Evolutionary conservation across 2,888 invertebrate species (phyloP).

Genomic region (Furcula furcula): DNA sequence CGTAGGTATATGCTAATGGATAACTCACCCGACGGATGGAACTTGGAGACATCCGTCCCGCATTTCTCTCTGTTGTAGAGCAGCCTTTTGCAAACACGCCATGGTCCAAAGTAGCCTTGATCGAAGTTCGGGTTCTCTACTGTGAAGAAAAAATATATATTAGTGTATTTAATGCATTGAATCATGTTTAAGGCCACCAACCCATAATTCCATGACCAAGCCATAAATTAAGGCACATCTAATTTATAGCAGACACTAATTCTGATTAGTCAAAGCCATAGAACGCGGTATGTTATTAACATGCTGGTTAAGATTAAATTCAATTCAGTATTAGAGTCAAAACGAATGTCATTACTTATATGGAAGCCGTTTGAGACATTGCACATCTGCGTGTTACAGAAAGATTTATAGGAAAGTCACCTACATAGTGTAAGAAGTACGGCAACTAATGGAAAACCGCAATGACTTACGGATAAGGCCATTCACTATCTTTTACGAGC

Average conservation of each 20-base stretch:
- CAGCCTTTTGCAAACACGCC: constrained; percentile 91
- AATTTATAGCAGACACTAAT: too few relatives aligned
- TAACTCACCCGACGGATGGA: constrained; percentile 88
- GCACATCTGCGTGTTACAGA: neutral
- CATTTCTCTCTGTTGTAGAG: constrained; percentile 92
- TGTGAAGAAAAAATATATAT: constrained; percentile 61
- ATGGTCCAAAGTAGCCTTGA: constrained; percentile 93
- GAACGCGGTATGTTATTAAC: too few relatives aligned
- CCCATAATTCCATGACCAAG: too few relatives aligned
- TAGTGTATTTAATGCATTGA: too few relatives aligned
- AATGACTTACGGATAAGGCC: constrained; percentile 16
- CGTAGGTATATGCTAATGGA: constrained; percentile 14
- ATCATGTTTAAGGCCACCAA: too few relatives aligned
- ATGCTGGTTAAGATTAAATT: too few relatives aligned
- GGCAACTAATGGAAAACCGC: constrained; percentile 17
- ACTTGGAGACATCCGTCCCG: constrained; percentile 88
- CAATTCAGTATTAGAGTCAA: too few relatives aligned
- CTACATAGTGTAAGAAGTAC: too few relatives aligned
- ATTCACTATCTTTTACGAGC: constrained; percentile 10
- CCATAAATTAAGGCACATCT: too few relatives aligned
- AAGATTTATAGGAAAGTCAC: constrained; percentile 23
- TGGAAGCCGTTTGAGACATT: too few relatives aligned
- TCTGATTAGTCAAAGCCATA: too few relatives aligned
- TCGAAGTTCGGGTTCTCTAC: constrained; percentile 86
- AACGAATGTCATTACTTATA: too few relatives aligned